A percentile compares a stretch with the other conserved stretches of the same genome.
Conservation (phyloP, 2,113 vertebrate species). For the Macrotis lagotis region DNA sequence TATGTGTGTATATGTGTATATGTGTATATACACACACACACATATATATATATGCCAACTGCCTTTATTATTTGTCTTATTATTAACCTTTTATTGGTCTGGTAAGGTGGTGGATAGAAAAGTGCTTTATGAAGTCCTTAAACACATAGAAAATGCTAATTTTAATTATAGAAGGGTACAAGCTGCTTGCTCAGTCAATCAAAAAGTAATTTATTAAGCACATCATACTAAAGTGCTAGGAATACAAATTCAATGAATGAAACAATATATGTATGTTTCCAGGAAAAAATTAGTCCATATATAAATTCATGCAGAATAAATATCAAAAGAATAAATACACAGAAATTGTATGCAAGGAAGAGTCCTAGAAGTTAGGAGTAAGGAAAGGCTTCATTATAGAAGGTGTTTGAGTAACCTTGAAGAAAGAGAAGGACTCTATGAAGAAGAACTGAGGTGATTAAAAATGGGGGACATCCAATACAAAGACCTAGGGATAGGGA, state of each 20-base stretch:
- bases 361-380: neutral
- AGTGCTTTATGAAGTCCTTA: neutral
- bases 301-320: neutral
- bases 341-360: neutral
- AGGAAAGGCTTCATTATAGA: neutral
- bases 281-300: neutral
- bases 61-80: neutral
- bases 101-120: neutral
- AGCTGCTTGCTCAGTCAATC: neutral
- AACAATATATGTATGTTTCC: too few species aligned
- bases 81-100: neutral
- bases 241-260: neutral
- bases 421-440: neutral
- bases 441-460: neutral
- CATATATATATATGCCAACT: neutral
- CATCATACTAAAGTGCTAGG: neutral
- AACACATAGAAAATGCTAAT: neutral
- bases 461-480: neutral
- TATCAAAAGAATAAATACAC: neutral
- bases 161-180: neutral
- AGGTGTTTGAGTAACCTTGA: neutral
- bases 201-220: neutral
- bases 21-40: neutral
- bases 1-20: neutral
- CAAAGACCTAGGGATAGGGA: neutral